Evolutionary conservation across 2,113 vertebrate species (phyloP).

Genomic region (Rhabdornis inornatus): DNA sequence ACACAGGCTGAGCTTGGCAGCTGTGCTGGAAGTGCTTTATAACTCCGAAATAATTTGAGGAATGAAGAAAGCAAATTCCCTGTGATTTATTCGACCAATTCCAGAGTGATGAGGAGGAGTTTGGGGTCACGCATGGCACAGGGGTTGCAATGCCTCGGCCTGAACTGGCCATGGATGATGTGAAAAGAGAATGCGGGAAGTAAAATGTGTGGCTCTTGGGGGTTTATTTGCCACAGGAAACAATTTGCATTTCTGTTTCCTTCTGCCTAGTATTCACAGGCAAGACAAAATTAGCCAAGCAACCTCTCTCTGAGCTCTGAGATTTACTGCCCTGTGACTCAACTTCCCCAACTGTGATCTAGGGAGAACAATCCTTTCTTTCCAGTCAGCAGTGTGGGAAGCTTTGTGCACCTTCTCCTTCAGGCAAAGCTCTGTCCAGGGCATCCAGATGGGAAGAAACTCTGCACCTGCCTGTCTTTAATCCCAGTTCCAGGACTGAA

Average conservation of each 20-base stretch:
- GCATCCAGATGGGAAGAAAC: background rate
- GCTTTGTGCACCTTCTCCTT: background rate
- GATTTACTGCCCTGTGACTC: background rate
- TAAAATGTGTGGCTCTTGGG: background rate
- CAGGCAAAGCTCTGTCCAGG: background rate
- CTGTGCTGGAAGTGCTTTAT: background rate
- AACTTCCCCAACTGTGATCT: background rate
- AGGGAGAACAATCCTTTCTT: background rate
- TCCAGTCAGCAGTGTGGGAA: background rate
- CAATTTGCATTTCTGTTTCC: background rate
- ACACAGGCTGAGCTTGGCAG: background rate
- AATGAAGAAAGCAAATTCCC: constrained; percentile 20
- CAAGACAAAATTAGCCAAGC: background rate
- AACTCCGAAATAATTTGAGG: background rate
- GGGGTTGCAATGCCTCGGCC: background rate
- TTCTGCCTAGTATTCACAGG: background rate
- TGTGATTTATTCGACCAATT: background rate
- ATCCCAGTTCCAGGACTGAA: background rate
- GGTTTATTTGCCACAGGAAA: background rate
- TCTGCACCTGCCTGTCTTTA: background rate
- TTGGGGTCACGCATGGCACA: background rate
- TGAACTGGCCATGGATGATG: background rate
- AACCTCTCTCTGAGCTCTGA: background rate
- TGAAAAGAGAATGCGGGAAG: background rate
- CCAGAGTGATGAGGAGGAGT: background rate